Evolutionary conservation across 2,797 vertebrate species (phyloP), one percentile per base, ranked within the genome.

Genomic region (Lepilemur ruficaudatus): DNA sequence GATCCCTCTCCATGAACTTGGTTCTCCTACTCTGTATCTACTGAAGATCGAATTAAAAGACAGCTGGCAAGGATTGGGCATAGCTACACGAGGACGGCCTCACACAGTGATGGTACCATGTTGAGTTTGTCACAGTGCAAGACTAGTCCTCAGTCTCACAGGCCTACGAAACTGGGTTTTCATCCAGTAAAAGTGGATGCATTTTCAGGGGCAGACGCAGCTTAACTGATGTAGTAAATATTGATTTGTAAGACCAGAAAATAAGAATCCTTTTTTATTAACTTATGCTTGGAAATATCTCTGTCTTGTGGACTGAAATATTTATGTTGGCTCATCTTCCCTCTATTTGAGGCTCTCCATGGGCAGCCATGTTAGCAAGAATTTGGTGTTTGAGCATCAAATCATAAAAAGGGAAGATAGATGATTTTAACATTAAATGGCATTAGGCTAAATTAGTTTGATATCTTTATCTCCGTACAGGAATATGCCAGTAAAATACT

Each of bases 161-260:
- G 38, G 59, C 18, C 25, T 73, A n/a, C 59, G 59, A 90, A 70
- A 55, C 32, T 65, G 25, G 7, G 30, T 55, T 80, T 92, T 63
- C 14, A 65, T 35, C 22, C 48, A 61, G 22, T 43, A n/a, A 69
- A 91, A 52, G 30, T 67, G 17, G 32, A 30, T 63, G 1, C 1
- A n/a, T 55, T 79, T 88, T 84, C 22, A 84, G 67, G 23, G 23
- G 12, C 1, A 93, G 50, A 82, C 20, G 73, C 2, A 12, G 13
- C n/a, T n/a, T 73, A 52, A 73, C 9, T 11, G 83, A 52, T 15
- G 13, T 55, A 59, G 20, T 15, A 30, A 32, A n/a, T 82, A 79
- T 11, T 20, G 4, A 17, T n/a, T 46, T 18, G 35, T 18, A 92
- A 92, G 96, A n/a, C 3, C 20, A 94, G 59, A 86, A 92, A 93